phyloP scores from a whole-genome alignment of 92 coral and sea anemone genomes.

The Porites evermanni region DNA sequence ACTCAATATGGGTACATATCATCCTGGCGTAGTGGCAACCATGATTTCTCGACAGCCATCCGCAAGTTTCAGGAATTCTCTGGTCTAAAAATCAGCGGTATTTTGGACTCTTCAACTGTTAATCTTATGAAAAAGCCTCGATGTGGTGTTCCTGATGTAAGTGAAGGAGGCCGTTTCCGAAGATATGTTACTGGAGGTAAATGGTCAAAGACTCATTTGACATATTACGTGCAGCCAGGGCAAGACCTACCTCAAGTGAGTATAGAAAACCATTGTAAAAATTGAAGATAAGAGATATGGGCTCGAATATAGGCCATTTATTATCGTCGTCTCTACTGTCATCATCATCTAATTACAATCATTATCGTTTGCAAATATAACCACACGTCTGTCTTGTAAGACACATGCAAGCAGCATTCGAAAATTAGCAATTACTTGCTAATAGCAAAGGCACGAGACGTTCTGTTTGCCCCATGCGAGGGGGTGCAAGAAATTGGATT shows the following conservation, averaged over 20 bases:
- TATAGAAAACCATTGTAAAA: neutral
- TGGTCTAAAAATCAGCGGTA: conserved; percentile 69
- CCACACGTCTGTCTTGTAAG: no score
- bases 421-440: no score
- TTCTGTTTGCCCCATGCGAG: no score
- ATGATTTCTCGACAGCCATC: conserved; percentile 68
- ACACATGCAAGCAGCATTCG: no score
- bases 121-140: conserved; percentile 66
- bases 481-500: no score
- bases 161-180: conserved; percentile 32
- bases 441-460: no score
- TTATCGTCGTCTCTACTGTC: no score
- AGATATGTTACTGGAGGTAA: conserved; percentile 50
- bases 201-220: conserved; percentile 60
- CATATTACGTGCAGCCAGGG: conserved; percentile 61
- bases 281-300: neutral
- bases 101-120: conserved; percentile 63
- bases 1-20: conserved; percentile 71
- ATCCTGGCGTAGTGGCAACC: conserved; percentile 63
- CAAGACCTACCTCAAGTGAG: conserved; percentile 42
- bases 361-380: no score
- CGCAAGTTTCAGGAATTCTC: conserved; percentile 62
- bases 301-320: no score
- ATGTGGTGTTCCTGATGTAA: conserved; percentile 74
- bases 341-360: no score